Percentiles rank a stretch among this genome's conserved stretches.
Conservation (phyloP, 2,113 vertebrate species). For the Podarcis muralis region DNA sequence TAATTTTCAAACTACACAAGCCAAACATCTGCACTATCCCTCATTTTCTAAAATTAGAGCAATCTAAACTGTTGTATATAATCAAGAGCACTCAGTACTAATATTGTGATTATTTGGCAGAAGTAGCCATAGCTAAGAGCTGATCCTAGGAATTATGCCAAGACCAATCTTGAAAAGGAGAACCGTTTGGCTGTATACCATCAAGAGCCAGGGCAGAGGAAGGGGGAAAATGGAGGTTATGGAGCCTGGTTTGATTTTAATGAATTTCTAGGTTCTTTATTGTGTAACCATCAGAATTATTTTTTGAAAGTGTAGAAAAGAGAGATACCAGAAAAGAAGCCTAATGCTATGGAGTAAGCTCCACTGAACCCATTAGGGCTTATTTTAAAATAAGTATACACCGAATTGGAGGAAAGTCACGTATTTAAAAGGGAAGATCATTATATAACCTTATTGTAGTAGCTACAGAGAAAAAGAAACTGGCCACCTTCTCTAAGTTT, state of each 20-base stretch:
- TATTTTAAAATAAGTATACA: not conserved
- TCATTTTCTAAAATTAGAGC: not conserved
- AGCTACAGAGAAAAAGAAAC: not conserved
- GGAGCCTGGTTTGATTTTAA: not conserved
- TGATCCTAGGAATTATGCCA: not conserved
- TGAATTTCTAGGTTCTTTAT: not conserved
- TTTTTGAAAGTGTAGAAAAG: not conserved
- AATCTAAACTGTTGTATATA: not conserved
- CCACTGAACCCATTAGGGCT: no score
- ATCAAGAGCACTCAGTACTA: not conserved
- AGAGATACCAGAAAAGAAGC: not conserved
- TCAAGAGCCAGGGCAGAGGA: not conserved
- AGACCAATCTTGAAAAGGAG: not conserved
- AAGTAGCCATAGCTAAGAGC: not conserved
- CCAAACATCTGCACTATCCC: not conserved
- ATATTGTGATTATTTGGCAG: not conserved
- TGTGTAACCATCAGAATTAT: no score
- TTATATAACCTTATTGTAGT: not conserved
- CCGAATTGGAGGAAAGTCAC: not conserved
- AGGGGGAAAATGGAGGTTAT: not conserved
- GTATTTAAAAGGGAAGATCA: no score
- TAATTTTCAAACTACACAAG: rapidly evolving
- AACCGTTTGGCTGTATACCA: not conserved
- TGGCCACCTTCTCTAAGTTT: not conserved
- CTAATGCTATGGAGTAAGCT: not conserved